phyloP scores from a whole-genome alignment of 2,113 vertebrate species.

The Charadrius vociferus region DNA sequence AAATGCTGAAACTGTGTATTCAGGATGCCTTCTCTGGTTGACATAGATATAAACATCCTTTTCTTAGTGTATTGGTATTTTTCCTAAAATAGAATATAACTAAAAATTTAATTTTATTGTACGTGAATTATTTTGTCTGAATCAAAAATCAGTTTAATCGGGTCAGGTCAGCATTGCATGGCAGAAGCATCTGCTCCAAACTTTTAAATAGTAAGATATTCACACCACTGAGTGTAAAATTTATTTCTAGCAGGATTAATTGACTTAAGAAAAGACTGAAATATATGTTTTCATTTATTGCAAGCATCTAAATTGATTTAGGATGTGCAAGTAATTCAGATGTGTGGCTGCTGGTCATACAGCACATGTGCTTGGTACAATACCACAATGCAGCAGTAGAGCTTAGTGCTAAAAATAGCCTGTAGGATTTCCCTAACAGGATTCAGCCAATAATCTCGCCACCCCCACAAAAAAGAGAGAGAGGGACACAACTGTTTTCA shows the following conservation, averaged over 20 bases:
- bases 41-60: background rate
- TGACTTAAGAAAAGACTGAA: conserved; percentile 37
- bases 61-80: background rate
- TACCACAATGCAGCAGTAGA: conserved; percentile 46
- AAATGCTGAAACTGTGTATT: background rate
- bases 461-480: background rate
- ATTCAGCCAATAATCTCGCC: conserved; percentile 53
- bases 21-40: background rate
- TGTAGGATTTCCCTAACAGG: conserved; percentile 65
- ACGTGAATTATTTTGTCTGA: background rate
- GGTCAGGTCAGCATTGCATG: background rate
- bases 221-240: background rate
- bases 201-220: background rate
- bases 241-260: conserved; percentile 30
- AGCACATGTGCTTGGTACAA: conserved; percentile 50
- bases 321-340: conserved; percentile 63
- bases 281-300: conserved; percentile 37
- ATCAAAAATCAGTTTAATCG: background rate
- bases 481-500: conserved; percentile 69
- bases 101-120: background rate
- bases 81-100: background rate
- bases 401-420: conserved; percentile 67
- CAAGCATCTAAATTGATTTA: conserved; percentile 65
- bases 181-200: background rate
- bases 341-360: conserved; percentile 47